Percentiles rank a stretch among this genome's conserved stretches.
These are phyloP conservation scores for Drosophila teissieri DNA, from an alignment of 1,140 invertebrate species.

Conservation along the genomic window DNA sequence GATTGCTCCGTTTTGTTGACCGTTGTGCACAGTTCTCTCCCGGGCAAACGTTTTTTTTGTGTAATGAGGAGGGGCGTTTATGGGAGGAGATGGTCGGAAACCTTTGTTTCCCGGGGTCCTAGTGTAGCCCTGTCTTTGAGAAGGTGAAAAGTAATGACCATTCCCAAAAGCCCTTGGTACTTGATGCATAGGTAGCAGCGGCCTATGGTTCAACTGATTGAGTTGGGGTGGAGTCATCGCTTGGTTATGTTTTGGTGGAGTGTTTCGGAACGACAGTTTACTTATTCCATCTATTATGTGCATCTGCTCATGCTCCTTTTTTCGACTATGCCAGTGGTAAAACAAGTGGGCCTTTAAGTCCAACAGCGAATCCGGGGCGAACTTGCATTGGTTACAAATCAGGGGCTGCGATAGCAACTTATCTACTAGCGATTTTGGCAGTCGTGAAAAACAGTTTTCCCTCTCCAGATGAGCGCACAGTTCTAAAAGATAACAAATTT, in stretches of 20 bases:
- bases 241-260: background rate
- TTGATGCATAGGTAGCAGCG: too few relatives aligned
- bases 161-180: background rate
- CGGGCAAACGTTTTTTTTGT: background rate
- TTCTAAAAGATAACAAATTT: conserved; percentile 85
- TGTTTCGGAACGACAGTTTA: background rate
- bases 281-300: conserved; percentile 25
- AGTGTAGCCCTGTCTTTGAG: too few relatives aligned
- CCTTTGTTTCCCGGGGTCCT: background rate
- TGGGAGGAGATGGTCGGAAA: background rate
- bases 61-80: background rate
- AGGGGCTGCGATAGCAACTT: conserved; percentile 87
- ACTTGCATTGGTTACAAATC: conserved; percentile 87
- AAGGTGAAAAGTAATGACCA: background rate
- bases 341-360: conserved; percentile 48
- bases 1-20: background rate
- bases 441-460: conserved; percentile 86
- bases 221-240: background rate
- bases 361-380: conserved; percentile 13
- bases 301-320: conserved; percentile 15
- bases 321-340: conserved; percentile 45
- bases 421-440: conserved; percentile 86
- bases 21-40: background rate
- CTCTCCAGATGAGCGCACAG: conserved; percentile 87
- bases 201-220: background rate